A percentile compares a stretch with the other conserved stretches of the same genome.
Conservation (phyloP, 2,113 vertebrate genomes). For the Larimichthys crocea region DNA sequence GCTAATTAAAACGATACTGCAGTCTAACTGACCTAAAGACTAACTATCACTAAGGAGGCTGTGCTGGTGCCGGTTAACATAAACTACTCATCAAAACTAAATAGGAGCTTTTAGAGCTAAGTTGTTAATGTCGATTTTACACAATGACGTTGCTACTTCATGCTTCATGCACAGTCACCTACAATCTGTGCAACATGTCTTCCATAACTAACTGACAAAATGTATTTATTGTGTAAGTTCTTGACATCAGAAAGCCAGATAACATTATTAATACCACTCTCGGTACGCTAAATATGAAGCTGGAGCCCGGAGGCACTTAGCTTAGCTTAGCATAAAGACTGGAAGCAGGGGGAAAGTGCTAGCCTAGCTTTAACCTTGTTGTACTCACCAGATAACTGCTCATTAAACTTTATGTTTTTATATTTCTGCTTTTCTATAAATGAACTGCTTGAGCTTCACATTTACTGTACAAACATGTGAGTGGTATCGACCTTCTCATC, state of each 20-base stretch:
- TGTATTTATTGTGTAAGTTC: background rate
- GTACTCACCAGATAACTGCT: too few species aligned
- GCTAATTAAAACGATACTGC: background rate
- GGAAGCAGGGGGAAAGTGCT: too few species aligned
- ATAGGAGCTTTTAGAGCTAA: background rate
- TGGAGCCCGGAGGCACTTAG: too few species aligned
- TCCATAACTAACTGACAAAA: background rate
- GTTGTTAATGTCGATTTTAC: background rate
- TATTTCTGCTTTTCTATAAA: too few species aligned
- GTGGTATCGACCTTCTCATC: too few species aligned
- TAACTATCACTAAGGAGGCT: background rate
- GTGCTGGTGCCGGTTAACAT: background rate
- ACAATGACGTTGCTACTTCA: background rate
- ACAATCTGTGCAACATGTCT: background rate
- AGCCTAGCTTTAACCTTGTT: too few species aligned
- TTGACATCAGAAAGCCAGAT: background rate
- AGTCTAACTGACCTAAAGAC: background rate
- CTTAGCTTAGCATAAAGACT: background rate
- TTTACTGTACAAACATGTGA: too few species aligned
- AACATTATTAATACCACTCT: too few species aligned
- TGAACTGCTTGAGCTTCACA: too few species aligned
- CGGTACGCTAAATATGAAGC: too few species aligned
- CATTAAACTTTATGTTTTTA: too few species aligned
- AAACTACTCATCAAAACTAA: background rate
- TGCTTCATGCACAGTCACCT: background rate